Conservation (phyloP, 2,113 vertebrate genomes). For the Crypturellus undulatus region DNA sequence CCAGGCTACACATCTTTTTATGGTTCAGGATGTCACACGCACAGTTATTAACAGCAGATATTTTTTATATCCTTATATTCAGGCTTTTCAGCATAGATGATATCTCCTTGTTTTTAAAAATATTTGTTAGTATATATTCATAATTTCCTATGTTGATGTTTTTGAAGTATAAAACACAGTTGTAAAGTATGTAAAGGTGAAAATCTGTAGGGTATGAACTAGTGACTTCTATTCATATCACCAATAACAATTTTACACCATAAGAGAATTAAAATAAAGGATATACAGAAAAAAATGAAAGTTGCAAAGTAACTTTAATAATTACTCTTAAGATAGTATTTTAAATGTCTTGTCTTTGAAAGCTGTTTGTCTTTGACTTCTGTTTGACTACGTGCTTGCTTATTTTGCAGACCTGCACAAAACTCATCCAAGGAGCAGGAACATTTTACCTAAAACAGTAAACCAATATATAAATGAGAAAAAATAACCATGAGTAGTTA, state of each 20-base stretch:
- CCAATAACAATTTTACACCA: neutral
- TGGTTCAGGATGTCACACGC: neutral
- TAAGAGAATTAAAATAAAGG: neutral
- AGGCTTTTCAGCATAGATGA: neutral
- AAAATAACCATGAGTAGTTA: neutral
- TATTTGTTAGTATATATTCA: neutral
- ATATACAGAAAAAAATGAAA: neutral
- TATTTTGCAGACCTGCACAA: constrained; percentile 62
- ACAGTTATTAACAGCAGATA: neutral
- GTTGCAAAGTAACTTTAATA: neutral
- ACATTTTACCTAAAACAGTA: constrained; percentile 62
- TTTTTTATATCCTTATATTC: neutral
- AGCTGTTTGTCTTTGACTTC: constrained; percentile 29
- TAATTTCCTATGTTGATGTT: neutral
- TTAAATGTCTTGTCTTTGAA: constrained; percentile 54
- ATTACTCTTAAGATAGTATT: constrained; percentile 66
- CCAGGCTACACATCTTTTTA: too few relatives aligned
- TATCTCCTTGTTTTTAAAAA: neutral
- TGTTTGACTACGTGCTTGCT: constrained; percentile 31
- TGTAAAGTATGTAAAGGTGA: neutral
- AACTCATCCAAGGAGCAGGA: constrained; percentile 63
- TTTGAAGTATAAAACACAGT: neutral
- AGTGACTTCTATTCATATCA: neutral
- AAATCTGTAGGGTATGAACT: neutral
- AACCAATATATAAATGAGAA: neutral